These are phyloP conservation scores for Excalfactoria chinensis DNA, from an alignment of 2,113 vertebrate species.

Conservation along the genomic window DNA sequence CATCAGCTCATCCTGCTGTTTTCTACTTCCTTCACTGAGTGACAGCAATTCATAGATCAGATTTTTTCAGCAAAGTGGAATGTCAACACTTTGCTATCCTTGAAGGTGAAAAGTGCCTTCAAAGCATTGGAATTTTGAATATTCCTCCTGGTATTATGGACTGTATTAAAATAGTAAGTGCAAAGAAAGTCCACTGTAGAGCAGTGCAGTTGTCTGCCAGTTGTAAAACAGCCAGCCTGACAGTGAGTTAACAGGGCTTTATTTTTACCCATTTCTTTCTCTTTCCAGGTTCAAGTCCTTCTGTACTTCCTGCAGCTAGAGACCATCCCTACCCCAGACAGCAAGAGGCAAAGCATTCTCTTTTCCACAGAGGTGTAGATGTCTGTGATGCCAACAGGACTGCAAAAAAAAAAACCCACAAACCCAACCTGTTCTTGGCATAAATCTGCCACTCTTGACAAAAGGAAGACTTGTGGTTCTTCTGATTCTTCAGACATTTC, in stretches of 20 bases:
- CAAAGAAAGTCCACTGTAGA: background rate
- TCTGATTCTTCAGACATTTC: conserved; percentile 8
- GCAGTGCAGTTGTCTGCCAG: background rate
- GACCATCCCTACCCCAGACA: conserved; percentile 95
- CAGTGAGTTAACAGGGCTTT: background rate
- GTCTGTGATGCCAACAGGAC: background rate
- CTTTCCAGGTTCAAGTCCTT: conserved; percentile 92
- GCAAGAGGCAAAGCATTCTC: conserved; percentile 97
- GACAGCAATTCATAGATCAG: background rate
- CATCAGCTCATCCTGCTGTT: background rate
- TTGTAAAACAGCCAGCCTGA: background rate
- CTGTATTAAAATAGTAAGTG: background rate
- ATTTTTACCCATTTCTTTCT: background rate
- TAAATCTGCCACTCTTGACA: background rate
- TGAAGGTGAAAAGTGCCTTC: background rate
- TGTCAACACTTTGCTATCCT: background rate
- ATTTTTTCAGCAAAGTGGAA: background rate
- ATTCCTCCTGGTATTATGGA: background rate
- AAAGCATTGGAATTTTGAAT: background rate
- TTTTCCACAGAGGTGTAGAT: conserved; percentile 97
- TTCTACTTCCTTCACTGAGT: accelerated
- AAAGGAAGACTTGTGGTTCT: background rate
- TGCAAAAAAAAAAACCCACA: background rate
- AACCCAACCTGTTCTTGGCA: background rate
- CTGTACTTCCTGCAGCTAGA: conserved; percentile 98